phyloP scores from a whole-genome alignment of 1,140 invertebrate species.

The Trichoplusia ni region DNA sequence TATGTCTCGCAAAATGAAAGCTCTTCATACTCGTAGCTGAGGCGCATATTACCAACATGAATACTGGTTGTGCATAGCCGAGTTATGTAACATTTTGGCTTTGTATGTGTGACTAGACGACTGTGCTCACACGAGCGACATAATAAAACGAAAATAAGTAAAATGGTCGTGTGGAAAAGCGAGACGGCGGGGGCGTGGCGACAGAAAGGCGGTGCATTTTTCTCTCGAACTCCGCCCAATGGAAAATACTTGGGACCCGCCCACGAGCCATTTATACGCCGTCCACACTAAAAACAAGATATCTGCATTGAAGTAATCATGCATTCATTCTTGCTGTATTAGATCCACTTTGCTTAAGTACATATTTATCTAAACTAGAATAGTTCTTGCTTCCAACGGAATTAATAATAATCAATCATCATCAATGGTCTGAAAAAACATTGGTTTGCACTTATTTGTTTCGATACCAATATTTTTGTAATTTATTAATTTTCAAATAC shows the following conservation, averaged over 20 bases:
- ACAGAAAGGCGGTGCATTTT: constrained; percentile 69
- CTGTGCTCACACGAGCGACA: constrained; percentile 24
- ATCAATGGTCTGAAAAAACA: too few species aligned
- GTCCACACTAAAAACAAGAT: constrained; percentile 7
- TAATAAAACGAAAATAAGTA: constrained; percentile 54
- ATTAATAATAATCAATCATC: too few species aligned
- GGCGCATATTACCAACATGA: too few species aligned
- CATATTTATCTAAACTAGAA: too few species aligned
- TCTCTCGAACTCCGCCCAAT: constrained; percentile 70
- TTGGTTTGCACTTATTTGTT: too few species aligned
- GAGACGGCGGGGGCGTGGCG: constrained; percentile 64
- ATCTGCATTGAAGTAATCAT: constrained; percentile 16
- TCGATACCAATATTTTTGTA: too few species aligned
- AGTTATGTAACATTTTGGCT: background rate
- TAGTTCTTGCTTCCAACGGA: too few species aligned
- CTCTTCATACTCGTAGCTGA: too few species aligned
- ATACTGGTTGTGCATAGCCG: background rate
- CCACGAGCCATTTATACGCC: constrained; percentile 57
- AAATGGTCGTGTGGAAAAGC: constrained; percentile 56
- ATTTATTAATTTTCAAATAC: too few species aligned
- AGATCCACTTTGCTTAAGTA: too few species aligned
- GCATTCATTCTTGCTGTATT: too few species aligned
- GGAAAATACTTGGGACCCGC: constrained; percentile 61
- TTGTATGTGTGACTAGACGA: constrained; percentile 6
- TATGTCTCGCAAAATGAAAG: too few species aligned